Percentiles rank a stretch among this genome's conserved stretches.
Conservation (phyloP, 64 coral and sea anemone genomes). For the Pachyseris speciosa region DNA sequence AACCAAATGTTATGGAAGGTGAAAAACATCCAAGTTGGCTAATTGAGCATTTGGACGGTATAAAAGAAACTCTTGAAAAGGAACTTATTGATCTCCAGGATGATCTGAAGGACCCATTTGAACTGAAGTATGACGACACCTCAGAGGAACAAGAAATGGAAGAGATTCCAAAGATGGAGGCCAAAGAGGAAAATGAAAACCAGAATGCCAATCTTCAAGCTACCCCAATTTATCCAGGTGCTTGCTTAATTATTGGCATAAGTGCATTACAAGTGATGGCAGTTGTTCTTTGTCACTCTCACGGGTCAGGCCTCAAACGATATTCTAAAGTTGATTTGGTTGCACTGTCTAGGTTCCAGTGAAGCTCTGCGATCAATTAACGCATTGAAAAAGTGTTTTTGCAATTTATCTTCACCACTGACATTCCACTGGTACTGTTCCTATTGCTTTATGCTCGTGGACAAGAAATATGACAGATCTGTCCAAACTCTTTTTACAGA, state of each 20-base stretch:
- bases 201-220: background rate
- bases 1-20: background rate
- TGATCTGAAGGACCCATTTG: background rate
- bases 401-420: background rate
- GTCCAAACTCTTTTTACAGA: background rate
- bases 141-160: background rate
- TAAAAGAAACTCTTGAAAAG: background rate
- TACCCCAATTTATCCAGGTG: background rate
- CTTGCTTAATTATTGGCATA: background rate
- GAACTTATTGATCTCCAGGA: background rate
- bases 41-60: background rate
- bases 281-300: conserved; percentile 32
- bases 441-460: background rate
- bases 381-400: conserved; percentile 38
- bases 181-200: background rate
- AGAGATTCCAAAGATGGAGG: background rate
- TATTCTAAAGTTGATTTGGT: conserved; percentile 26
- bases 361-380: background rate
- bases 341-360: conserved; percentile 9
- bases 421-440: conserved; percentile 5
- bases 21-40: background rate
- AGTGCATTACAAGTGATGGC: background rate
- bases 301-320: conserved; percentile 42
- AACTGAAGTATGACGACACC: background rate
- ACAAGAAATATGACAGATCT: background rate